Conservation (phyloP, 2,797 vertebrate genomes). For the Microctenopoma steveboyesi region DNA sequence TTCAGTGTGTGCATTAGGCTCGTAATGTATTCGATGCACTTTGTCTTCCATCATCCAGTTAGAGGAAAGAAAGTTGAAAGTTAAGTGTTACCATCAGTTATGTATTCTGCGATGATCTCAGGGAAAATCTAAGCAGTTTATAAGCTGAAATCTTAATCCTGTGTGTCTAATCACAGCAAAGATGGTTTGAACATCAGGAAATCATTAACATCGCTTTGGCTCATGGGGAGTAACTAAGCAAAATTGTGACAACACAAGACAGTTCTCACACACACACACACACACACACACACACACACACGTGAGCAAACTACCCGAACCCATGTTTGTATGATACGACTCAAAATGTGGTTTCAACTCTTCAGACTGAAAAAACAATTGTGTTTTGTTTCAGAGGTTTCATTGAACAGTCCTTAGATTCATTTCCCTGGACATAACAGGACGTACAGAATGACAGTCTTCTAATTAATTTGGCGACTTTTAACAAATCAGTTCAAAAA, state of each 20-base stretch:
- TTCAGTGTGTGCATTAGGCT: conserved; percentile 25
- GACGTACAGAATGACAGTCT: background rate
- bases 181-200: conserved; percentile 76
- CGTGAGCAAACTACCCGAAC: background rate
- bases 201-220: conserved; percentile 65
- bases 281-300: conserved; percentile 15
- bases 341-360: conserved; percentile 53
- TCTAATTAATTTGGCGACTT: conserved; percentile 55
- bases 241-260: conserved; percentile 66
- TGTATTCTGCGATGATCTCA: conserved; percentile 54
- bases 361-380: conserved; percentile 44
- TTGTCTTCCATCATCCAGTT: conserved; percentile 15
- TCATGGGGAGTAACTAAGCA: conserved; percentile 52
- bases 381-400: conserved; percentile 42
- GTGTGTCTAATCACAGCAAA: conserved; percentile 58
- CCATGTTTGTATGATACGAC: conserved; percentile 21
- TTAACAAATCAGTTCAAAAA: conserved; percentile 50
- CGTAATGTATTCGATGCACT: conserved; percentile 5
- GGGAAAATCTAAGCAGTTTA: conserved; percentile 53
- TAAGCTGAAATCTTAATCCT: conserved; percentile 51
- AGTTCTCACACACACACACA: conserved; percentile 21
- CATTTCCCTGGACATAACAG: conserved; percentile 35
- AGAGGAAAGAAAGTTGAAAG: conserved; percentile 7
- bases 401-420: conserved; percentile 24
- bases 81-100: conserved; percentile 37